Conservation (phyloP, 2,797 vertebrate genomes). For the Dicrostonyx torquatus region DNA sequence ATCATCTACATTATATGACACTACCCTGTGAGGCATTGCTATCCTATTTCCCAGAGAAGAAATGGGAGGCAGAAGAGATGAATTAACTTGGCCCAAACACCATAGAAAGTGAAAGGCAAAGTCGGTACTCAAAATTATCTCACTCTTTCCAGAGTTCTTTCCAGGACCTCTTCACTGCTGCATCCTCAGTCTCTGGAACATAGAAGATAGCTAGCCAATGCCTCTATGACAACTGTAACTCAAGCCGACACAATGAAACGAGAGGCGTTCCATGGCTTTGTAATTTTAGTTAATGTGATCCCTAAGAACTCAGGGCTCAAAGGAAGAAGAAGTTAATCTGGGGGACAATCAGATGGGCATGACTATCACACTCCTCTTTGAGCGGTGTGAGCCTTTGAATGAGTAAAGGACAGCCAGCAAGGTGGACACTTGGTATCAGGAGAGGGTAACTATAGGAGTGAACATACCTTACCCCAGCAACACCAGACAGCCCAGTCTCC, state of each 20-base stretch:
- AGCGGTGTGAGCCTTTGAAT: not conserved
- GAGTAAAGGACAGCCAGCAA: not conserved
- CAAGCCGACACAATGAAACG: constrained; percentile 30
- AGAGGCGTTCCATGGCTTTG: not conserved
- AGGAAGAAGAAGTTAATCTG: constrained; percentile 24
- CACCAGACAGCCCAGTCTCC: not conserved
- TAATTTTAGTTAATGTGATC: not conserved
- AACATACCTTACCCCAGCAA: not conserved
- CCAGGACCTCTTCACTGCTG: not conserved
- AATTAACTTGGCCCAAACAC: not conserved
- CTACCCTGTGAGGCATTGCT: not conserved
- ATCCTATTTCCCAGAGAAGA: constrained; percentile 7
- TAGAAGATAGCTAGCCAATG: constrained; percentile 24
- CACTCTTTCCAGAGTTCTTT: not conserved
- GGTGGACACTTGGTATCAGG: not conserved
- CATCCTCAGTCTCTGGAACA: not conserved
- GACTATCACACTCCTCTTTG: not conserved
- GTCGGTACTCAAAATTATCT: not conserved
- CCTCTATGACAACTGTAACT: not conserved
- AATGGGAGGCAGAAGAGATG: not conserved
- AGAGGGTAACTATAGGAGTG: not conserved
- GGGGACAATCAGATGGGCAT: not conserved
- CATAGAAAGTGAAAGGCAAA: not conserved
- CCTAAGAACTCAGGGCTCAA: constrained; percentile 33
- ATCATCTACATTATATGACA: constrained; percentile 16